Evolutionary conservation across 2,888 invertebrate species (phyloP), one percentile per base, ranked within the genome.

Genomic region (Timema cristinae): DNA sequence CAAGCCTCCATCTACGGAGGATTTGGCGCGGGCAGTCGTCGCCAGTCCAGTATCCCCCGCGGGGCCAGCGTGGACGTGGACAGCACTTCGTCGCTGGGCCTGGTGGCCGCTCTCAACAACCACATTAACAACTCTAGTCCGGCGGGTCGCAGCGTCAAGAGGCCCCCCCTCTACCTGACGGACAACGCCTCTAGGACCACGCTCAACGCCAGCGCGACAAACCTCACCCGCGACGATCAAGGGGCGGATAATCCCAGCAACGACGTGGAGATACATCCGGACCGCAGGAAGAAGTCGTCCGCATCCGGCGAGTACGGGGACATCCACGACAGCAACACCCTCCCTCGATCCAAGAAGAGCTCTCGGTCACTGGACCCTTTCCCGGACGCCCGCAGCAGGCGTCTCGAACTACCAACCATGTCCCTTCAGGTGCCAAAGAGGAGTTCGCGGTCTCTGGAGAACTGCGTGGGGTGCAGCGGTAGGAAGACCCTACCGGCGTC

Each of bases 1-100:
- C 92, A 92, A 77, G 88, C 92, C 0, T 93, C 92, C 6, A 83
- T 92, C 61, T 86, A 90, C 80, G 91, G 90, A 78, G 87, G 84
- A 74, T 82, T 85, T 67, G 85, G 84, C 2, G 85, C 84, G 0
- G 85, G 85, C 6, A 89, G 89, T 76, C 82, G 90, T 15, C 85
- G 90, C 32, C 90, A 90, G 77, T 89, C 89, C n/a, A 87, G 86
- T 78, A 86, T 89, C 50, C 89, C 89, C 0, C 84, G 87, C 77
- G 84, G 84, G 73, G 77, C 59, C 80, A 84, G 79, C 79, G 61
- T 83, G 76, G 88, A 85, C 79, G 82, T 84, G 68, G 87, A 86
- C 77, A 86, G 86, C 76, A 84, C 84, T 50, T 86, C 86, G 69
- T 86, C 86, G 61, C 79, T 86, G 47, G 86, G 86, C 77, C 59